A percentile compares a stretch with the other conserved stretches of the same genome.
Evolutionary conservation across 35 echinoderm and acorn worm species (phyloP).

Genomic region (Apostichopus japonicus): DNA sequence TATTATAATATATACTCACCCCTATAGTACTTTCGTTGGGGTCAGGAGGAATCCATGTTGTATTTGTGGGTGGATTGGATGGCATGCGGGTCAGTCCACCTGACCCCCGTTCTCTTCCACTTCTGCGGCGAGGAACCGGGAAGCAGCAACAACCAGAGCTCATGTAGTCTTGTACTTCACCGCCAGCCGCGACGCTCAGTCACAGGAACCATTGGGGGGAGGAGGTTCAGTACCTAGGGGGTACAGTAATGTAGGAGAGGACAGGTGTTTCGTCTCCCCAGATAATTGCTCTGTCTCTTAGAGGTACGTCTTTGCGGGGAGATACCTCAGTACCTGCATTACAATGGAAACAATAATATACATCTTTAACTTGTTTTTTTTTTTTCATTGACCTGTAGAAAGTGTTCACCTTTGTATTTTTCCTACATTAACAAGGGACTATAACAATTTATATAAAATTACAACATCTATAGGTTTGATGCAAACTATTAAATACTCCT

Average conservation of each 20-base stretch:
- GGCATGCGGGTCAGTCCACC: conserved; percentile 41
- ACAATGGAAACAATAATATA: too few relatives aligned
- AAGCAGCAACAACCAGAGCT: conserved; percentile 58
- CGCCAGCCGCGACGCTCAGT: conserved; percentile 13
- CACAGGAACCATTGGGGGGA: conserved; percentile 40
- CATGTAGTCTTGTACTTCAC: conserved; percentile 54
- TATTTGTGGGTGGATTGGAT: conserved; percentile 21
- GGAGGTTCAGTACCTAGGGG: not conserved
- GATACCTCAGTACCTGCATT: too few relatives aligned
- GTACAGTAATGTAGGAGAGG: not conserved
- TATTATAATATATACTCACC: not conserved
- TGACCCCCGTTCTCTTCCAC: not conserved
- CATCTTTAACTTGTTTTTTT: too few relatives aligned
- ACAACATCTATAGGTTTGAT: too few relatives aligned
- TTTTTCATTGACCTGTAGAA: too few relatives aligned
- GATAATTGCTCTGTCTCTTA: too few relatives aligned
- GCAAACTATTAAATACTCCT: too few relatives aligned
- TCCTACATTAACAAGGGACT: too few relatives aligned
- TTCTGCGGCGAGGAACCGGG: conserved; percentile 23
- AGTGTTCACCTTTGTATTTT: too few relatives aligned
- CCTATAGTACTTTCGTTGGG: not conserved
- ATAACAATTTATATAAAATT: too few relatives aligned
- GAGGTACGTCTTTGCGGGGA: too few relatives aligned
- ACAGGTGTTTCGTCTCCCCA: too few relatives aligned
- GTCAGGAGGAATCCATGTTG: conserved; percentile 45